These are phyloP conservation scores for Ibidorhyncha struthersii DNA, from an alignment of 2,113 vertebrate species.

Conservation along the genomic window DNA sequence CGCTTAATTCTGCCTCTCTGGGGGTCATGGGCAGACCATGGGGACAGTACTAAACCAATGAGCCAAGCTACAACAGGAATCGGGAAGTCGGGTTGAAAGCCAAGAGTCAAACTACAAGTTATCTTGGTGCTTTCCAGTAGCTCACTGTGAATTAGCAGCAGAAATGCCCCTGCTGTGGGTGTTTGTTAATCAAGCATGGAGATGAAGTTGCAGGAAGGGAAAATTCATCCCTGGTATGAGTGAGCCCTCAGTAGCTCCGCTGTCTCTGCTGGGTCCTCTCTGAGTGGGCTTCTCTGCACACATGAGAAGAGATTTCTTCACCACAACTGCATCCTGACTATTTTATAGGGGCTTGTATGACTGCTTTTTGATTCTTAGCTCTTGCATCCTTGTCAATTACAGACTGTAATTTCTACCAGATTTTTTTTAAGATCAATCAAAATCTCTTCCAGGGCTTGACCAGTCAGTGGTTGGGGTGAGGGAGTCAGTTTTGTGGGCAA, in stretches of 20 bases:
- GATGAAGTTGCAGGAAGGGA: not conserved
- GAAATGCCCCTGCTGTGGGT: not conserved
- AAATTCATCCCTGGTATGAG: not conserved
- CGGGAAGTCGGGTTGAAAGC: not conserved
- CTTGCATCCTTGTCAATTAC: not conserved
- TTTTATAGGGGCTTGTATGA: not conserved
- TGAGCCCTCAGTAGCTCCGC: not conserved
- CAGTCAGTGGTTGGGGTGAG: not conserved
- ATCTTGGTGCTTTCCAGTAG: not conserved
- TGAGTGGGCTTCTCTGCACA: not conserved
- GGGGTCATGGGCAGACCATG: not conserved
- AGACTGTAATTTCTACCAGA: not conserved
- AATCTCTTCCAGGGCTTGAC: not conserved
- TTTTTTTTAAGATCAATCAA: not conserved
- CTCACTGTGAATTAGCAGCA: not conserved
- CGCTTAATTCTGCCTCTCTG: not conserved
- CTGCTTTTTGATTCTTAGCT: not conserved
- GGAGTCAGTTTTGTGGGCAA: not conserved
- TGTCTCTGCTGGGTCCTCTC: not conserved
- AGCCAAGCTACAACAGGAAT: not conserved
- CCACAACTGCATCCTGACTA: not conserved
- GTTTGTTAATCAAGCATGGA: not conserved
- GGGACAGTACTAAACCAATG: not conserved
- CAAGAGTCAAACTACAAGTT: not conserved
- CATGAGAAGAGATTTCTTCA: not conserved